Percentiles rank a stretch among this genome's conserved stretches.
These are phyloP conservation scores for Oreochromis mossambicus DNA, from an alignment of 2,797 vertebrate genomes.

Conservation along the genomic window DNA sequence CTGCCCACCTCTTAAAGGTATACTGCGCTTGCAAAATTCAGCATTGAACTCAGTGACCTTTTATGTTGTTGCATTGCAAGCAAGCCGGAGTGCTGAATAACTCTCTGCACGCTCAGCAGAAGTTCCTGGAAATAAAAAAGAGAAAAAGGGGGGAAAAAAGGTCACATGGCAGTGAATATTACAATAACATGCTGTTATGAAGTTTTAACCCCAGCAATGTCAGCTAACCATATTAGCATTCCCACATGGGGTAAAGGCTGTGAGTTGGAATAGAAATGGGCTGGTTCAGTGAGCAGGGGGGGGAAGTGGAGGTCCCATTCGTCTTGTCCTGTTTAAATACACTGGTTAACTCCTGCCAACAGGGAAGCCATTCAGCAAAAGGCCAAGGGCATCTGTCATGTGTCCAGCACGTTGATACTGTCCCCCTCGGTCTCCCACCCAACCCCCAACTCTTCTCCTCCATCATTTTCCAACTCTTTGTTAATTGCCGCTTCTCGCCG, in stretches of 20 bases:
- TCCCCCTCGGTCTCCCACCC: slow-evolving; percentile 42
- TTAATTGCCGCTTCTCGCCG: slow-evolving; percentile 34
- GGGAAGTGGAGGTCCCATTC: slow-evolving; percentile 66
- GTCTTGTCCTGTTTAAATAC: slow-evolving; percentile 77
- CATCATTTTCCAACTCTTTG: slow-evolving; percentile 17
- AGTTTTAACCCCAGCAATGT: slow-evolving; percentile 61
- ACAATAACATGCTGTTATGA: slow-evolving; percentile 16
- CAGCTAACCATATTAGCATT: slow-evolving; percentile 68
- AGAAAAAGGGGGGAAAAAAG: background rate
- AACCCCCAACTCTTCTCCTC: background rate
- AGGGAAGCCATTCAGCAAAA: slow-evolving; percentile 71
- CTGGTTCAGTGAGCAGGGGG: slow-evolving; percentile 66
- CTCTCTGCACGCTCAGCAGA: background rate
- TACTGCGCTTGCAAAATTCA: background rate
- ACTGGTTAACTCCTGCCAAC: slow-evolving; percentile 75
- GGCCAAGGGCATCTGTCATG: slow-evolving; percentile 76
- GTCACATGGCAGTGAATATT: slow-evolving; percentile 6
- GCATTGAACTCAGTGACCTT: background rate
- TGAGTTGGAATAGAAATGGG: slow-evolving; percentile 67
- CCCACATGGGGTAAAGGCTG: slow-evolving; percentile 48
- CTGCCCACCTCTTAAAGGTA: background rate
- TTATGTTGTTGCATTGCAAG: background rate
- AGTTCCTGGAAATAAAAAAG: background rate
- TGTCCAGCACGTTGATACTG: slow-evolving; percentile 66
- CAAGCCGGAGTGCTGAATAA: background rate